Evolutionary conservation across 1,140 invertebrate species (phyloP).

Genomic region (Notospermus geniculatus): DNA sequence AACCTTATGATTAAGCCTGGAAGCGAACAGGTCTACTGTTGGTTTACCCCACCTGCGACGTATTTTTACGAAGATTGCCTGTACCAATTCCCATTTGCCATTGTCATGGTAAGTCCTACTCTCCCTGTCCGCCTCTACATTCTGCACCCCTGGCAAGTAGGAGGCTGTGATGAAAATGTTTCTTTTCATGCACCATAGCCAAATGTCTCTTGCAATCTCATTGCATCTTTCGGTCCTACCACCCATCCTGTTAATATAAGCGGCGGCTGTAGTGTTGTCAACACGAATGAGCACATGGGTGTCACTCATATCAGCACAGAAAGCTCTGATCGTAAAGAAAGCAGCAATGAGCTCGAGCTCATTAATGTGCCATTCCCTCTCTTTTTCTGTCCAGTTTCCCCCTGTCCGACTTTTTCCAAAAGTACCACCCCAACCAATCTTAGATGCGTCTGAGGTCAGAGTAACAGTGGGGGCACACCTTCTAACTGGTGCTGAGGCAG

Average conservation of each 20-base stretch:
- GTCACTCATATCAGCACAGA: background rate
- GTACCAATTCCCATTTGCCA: slow-evolving; percentile 21
- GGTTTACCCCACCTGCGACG: slow-evolving; percentile 9
- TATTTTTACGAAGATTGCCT: background rate
- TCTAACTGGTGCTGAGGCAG: background rate
- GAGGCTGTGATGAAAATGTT: slow-evolving; percentile 17
- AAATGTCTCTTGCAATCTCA: slow-evolving; percentile 1
- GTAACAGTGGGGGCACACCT: background rate
- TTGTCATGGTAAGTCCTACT: slow-evolving; percentile 22
- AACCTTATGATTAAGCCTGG: slow-evolving; percentile 22
- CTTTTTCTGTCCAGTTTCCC: slow-evolving; percentile 10
- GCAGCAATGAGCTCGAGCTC: slow-evolving; percentile 17
- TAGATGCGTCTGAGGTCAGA: background rate
- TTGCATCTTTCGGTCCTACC: slow-evolving; percentile 10
- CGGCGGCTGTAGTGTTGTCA: slow-evolving; percentile 14
- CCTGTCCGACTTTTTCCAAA: slow-evolving; percentile 3
- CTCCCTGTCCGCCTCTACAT: slow-evolving; percentile 23
- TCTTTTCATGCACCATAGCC: slow-evolving; percentile 21
- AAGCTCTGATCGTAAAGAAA: slow-evolving; percentile 12
- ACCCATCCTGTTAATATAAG: slow-evolving; percentile 20
- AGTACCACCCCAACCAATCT: slow-evolving; percentile 11
- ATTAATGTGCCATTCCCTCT: slow-evolving; percentile 13
- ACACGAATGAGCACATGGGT: slow-evolving; percentile 15
- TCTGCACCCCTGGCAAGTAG: slow-evolving; percentile 22
- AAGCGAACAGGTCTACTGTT: slow-evolving; percentile 27